These are phyloP conservation scores for Lathronympha strigana DNA, from an alignment of 2,888 invertebrate species.

Conservation along the genomic window DNA sequence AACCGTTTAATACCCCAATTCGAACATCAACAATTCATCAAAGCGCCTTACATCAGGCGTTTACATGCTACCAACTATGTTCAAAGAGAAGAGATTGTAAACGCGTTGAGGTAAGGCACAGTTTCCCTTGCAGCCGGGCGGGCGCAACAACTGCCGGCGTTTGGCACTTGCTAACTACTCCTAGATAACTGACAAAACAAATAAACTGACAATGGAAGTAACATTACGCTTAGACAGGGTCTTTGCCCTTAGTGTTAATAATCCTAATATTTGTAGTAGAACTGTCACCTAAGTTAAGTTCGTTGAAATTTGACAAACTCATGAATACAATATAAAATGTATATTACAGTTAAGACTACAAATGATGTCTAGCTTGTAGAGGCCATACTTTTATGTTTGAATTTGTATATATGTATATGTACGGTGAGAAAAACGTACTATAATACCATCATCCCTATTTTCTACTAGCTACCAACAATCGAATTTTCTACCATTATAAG, in stretches of 20 bases:
- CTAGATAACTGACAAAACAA: constrained; percentile 56
- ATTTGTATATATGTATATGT: no score
- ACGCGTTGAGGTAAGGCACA: constrained; percentile 13
- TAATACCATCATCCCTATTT: neutral
- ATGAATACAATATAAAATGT: no score
- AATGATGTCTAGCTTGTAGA: no score
- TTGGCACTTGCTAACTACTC: constrained; percentile 67
- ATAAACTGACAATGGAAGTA: constrained; percentile 55
- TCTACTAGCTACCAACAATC: neutral
- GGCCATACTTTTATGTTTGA: no score
- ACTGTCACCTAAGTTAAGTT: no score
- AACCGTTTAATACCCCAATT: neutral
- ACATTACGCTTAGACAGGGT: neutral
- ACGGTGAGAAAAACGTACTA: neutral
- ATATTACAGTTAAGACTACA: no score
- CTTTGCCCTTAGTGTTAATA: no score
- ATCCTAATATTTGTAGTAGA: no score
- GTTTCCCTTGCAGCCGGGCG: constrained; percentile 25
- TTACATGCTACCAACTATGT: neutral
- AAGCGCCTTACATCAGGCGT: neutral
- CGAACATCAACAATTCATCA: neutral
- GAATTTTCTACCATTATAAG: no score
- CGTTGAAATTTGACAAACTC: no score
- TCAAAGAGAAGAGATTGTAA: neutral
- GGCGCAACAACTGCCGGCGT: constrained; percentile 48